Base-by-base conservation (phyloP, 2,797 vertebrate species). In the Steatocranus sp. region DNA sequence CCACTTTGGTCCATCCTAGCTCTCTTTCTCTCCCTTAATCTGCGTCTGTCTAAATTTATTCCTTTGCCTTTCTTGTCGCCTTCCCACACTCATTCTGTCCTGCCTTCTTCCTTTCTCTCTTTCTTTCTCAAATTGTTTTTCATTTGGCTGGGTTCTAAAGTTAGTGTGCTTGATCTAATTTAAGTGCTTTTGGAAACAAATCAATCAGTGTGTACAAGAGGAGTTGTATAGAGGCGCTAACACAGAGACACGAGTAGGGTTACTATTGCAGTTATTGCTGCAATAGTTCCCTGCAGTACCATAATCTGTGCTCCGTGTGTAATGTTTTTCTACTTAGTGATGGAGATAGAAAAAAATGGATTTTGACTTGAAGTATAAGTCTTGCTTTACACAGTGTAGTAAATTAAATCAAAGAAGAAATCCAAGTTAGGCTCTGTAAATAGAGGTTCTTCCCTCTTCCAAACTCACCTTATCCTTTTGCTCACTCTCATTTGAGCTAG, bases 151-250 rank as follows among this genome's bases (percentile, higher is more conserved):
- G 56, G 58, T 68, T 30, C 58, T 81, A 27, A 68, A 84, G 74
- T 86, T 73, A 30, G 46, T 83, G 76, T 58, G 48, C 73, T 82
- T 76, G 70, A 56, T 75, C 53, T 86, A 80, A 88, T 90, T 89
- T 87, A 75, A 81, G 77, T 82, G 63, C 78, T 88, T 86, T 80
- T 88, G 86, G 82, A 90, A 88, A 88, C 6, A 25, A 75, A 85
- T 91, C 78, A 87, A 43, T 86, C 73, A 84, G 23, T 79, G 54
- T 86, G 75, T 48, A 74, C 30, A 46, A 12, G 11, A 83, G 56
- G 12, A 75, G 63, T 43, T 82, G 73, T 86, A 74, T 61, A 5
- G 32, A 41, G 50, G 56, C 11, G 15, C 77, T 85, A 70, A 11
- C 10, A 79, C 43, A 70, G 49, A 32, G 30, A 80, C 18, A 14